These are phyloP conservation scores for Scaptomyza reducta DNA, from an alignment of 2,888 invertebrate genomes.

Conservation along the genomic window DNA sequence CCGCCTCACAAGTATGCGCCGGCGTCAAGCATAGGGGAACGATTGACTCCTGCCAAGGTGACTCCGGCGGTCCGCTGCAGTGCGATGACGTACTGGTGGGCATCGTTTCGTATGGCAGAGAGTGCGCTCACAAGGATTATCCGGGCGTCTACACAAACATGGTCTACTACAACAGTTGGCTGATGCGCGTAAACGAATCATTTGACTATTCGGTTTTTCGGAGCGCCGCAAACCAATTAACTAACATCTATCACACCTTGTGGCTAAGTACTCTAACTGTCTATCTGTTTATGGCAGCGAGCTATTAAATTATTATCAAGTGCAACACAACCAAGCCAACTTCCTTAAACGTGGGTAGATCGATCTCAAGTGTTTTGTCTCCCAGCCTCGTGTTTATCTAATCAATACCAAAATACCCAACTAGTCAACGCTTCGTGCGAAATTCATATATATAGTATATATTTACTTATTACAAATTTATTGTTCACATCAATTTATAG, in stretches of 20 bases:
- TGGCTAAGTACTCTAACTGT: too few species aligned
- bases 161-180: conserved; percentile 64
- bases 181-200: conserved; percentile 49
- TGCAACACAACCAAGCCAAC: not conserved
- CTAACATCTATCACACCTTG: not conserved
- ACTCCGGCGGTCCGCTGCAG: conserved; percentile 79
- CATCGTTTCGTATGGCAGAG: conserved; percentile 76
- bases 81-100: conserved; percentile 67
- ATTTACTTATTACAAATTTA: conserved; percentile 1
- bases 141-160: conserved; percentile 82
- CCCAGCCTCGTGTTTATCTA: conserved; percentile 32
- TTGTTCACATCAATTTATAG: too few species aligned
- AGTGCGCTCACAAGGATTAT: conserved; percentile 57
- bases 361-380: conserved; percentile 19
- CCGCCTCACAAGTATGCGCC: conserved; percentile 69
- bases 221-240: conserved; percentile 3
- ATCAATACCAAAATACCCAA: conserved; percentile 17
- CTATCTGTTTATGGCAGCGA: too few species aligned
- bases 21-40: conserved; percentile 61
- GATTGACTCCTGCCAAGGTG: conserved; percentile 79
- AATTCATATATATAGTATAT: conserved; percentile 17
- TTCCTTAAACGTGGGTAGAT: not conserved
- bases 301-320: conserved; percentile 6
- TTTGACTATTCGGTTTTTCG: conserved; percentile 57
- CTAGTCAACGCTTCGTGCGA: conserved; percentile 1